phyloP scores from a whole-genome alignment of 2,888 invertebrate species.

The Rotaria magnacalcarata region DNA sequence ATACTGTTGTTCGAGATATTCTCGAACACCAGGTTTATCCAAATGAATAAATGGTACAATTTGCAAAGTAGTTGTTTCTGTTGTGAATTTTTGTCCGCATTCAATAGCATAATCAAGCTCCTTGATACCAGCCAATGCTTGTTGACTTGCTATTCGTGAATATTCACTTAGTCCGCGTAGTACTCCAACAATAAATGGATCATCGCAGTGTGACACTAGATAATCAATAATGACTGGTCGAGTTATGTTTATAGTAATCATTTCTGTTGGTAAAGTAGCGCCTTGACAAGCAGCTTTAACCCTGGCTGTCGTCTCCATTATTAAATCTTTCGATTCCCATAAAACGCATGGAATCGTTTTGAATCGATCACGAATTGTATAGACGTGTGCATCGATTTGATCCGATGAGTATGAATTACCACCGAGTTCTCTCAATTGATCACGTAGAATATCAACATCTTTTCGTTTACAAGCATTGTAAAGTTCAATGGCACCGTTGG shows the following conservation, averaged over 20 bases:
- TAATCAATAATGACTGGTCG: neutral
- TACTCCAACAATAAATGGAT: slow-evolving; percentile 3
- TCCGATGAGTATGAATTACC: neutral
- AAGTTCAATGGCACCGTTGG: neutral
- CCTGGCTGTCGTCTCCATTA: neutral
- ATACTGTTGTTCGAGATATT: neutral
- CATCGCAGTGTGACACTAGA: neutral
- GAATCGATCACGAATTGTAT: neutral
- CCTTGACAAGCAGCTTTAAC: neutral
- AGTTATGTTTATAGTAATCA: neutral
- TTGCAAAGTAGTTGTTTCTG: neutral
- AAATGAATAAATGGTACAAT: neutral
- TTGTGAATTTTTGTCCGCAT: neutral
- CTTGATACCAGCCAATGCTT: neutral
- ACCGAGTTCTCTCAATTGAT: neutral
- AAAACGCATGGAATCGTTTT: neutral
- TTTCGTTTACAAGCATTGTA: neutral
- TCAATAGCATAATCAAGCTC: neutral
- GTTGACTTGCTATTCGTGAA: neutral
- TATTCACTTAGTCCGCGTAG: neutral
- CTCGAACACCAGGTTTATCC: neutral
- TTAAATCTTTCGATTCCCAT: neutral
- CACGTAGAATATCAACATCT: neutral
- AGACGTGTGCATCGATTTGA: neutral
- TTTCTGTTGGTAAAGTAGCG: neutral